Percentiles rank a stretch among this genome's conserved stretches.
Evolutionary conservation across 2,113 vertebrate species (phyloP).

Genomic region (Thinocorus orbignyianus): DNA sequence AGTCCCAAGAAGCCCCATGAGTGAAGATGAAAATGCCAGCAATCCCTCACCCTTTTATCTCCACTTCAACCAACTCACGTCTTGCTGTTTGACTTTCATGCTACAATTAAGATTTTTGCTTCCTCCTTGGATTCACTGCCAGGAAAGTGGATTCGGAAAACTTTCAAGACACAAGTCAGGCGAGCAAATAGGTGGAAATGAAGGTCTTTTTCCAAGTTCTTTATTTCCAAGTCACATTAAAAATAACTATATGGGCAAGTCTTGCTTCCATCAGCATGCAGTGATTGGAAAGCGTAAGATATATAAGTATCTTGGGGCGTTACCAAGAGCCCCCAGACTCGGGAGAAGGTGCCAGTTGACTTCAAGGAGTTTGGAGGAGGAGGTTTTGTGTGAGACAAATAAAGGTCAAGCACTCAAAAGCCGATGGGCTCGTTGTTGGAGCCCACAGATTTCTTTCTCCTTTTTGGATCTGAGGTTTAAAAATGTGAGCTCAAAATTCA

Average conservation of each 20-base stretch:
- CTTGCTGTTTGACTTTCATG: constrained; percentile 64
- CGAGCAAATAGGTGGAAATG: constrained; percentile 1
- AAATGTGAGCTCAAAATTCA: constrained; percentile 28
- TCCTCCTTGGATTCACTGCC: constrained; percentile 60
- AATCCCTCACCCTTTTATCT: constrained; percentile 59
- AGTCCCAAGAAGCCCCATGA: constrained; percentile 19
- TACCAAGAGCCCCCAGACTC: neutral
- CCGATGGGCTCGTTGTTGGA: neutral
- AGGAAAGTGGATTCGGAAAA: constrained; percentile 44
- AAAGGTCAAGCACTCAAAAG: neutral
- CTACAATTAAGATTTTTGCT: constrained; percentile 67
- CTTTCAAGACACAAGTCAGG: constrained; percentile 14
- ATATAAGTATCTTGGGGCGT: neutral
- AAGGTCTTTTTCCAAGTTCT: constrained; percentile 14
- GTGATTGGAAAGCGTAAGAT: neutral
- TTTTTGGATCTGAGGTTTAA: constrained; percentile 11
- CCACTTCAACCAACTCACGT: constrained; percentile 56
- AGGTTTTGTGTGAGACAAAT: neutral
- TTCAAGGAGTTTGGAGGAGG: neutral
- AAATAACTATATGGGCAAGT: constrained; percentile 1
- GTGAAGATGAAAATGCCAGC: constrained; percentile 42
- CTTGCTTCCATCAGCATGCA: neutral
- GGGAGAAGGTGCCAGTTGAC: neutral
- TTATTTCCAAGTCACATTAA: constrained; percentile 28
- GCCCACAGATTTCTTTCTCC: neutral